Percentiles rank a stretch among this genome's conserved stretches.
Conservation (phyloP, 2,797 vertebrate species). For the Anableps anableps region DNA sequence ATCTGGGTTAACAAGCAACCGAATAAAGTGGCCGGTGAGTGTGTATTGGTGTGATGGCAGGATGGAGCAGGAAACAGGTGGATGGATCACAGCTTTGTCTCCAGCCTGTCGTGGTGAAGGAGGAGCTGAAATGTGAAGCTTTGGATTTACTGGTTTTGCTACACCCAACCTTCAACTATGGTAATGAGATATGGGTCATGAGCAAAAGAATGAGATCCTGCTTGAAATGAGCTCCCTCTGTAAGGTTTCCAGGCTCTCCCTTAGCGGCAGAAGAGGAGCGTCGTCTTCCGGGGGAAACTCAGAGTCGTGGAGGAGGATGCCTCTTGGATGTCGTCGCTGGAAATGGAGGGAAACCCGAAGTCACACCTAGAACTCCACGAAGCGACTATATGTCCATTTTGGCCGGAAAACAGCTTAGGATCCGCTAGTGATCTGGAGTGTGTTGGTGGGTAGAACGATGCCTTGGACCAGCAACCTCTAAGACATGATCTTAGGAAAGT, state of each 20-base stretch:
- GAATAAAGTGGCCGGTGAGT: neutral
- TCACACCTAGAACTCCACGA: neutral
- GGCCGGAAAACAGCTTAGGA: too few relatives aligned
- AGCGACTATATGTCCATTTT: neutral
- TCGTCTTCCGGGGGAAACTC: neutral
- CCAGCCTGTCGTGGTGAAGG: neutral
- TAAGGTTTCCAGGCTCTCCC: neutral
- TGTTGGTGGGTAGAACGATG: neutral
- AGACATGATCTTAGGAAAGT: neutral
- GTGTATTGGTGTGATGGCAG: neutral
- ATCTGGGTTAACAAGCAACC: neutral
- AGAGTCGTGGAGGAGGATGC: neutral
- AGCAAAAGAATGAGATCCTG: neutral
- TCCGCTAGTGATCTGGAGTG: neutral
- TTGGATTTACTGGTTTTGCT: neutral
- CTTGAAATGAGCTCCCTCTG: neutral
- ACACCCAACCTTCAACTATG: neutral
- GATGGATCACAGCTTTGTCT: neutral
- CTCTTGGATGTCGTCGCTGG: neutral
- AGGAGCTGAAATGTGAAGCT: neutral
- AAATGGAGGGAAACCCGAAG: neutral
- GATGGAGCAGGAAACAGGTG: neutral
- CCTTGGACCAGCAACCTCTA: neutral
- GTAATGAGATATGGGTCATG: neutral
- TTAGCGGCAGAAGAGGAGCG: neutral